Base-by-base conservation (phyloP, 2,113 vertebrate genomes). In the Notarius quadriscutis region DNA sequence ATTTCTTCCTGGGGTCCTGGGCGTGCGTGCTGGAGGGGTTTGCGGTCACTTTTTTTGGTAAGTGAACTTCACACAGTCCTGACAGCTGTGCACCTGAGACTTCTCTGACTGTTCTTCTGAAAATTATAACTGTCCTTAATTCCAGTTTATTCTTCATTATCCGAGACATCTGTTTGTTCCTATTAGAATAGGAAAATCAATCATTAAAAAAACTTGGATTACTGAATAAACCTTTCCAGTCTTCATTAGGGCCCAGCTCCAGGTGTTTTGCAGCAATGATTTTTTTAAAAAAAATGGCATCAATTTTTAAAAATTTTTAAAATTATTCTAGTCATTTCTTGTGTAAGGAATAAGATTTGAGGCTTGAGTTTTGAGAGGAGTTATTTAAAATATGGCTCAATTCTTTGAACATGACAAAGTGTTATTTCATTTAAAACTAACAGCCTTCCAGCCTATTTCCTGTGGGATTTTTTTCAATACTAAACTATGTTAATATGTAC, bases 31-130 rank as follows among this genome's bases (percentile, higher is more conserved):
- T 97, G 90, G 97, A 98, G 92, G 97, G 97, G 65, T 98, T 98
- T 88, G 96, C 96, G 0, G 97, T 98, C 51, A 97, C 97, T 7
- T 98, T 94, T 92, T 97, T 98, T 86, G 97, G 97, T 98, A 95
- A 95, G 97, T 92, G 2, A 34, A 65, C 12, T n/a, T 62, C n/a
- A 62, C 6, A n/a, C 58, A 11, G 50, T n/a, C 2, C n/a, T 62
- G 15, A 84, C 18, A 25, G 27, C 15, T 55, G 27, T 41, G 30
- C 9, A 15, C 15, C 18, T 20, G 15, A 5, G 17, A 58, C 15
- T 34, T 81, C 51, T 18, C 6, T 10, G 48, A 25, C 11, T 15
- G 8, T 53, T 78, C 11, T 15, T 53, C 17, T 3, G 30, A 74
- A 9, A 5, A 48, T 7, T 7, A 71, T 12, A 9, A 71, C 12